Conservation (phyloP, 2,113 vertebrate genomes). For the Chelonoidis abingdonii region DNA sequence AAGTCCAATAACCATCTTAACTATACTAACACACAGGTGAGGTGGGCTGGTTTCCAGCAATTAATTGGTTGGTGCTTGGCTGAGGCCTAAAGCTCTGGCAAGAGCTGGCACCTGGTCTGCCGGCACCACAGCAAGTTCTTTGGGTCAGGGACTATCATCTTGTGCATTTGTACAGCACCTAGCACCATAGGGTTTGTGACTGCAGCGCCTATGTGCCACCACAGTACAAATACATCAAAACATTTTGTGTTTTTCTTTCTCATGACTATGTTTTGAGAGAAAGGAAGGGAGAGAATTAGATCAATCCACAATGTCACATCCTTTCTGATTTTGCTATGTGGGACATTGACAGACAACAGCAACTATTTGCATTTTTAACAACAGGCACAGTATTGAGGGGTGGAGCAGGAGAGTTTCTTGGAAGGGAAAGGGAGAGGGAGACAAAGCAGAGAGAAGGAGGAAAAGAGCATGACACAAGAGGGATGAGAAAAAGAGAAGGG, state of each 20-base stretch:
- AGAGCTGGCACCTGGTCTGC: neutral
- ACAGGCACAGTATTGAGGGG: neutral
- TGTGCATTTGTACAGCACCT: neutral
- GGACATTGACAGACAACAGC: neutral
- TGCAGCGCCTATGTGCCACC: neutral
- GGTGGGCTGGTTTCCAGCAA: neutral
- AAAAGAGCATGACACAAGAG: neutral
- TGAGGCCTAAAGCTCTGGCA: neutral
- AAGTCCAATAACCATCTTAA: neutral
- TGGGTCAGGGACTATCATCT: neutral
- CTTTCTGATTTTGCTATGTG: neutral
- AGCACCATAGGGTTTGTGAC: neutral
- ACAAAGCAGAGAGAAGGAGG: neutral
- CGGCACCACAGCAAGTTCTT: neutral
- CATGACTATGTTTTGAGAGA: neutral
- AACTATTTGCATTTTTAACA: fast-evolving
- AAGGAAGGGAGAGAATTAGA: neutral
- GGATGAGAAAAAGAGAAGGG: neutral
- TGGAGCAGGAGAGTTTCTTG: fast-evolving
- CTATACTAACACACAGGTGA: neutral
- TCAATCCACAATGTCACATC: neutral
- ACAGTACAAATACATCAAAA: neutral
- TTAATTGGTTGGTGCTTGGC: neutral
- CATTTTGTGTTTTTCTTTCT: neutral
- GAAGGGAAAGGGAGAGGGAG: neutral